These are phyloP conservation scores for Melangyna quadrimaculata DNA, from an alignment of 2,888 invertebrate genomes.

Conservation along the genomic window DNA sequence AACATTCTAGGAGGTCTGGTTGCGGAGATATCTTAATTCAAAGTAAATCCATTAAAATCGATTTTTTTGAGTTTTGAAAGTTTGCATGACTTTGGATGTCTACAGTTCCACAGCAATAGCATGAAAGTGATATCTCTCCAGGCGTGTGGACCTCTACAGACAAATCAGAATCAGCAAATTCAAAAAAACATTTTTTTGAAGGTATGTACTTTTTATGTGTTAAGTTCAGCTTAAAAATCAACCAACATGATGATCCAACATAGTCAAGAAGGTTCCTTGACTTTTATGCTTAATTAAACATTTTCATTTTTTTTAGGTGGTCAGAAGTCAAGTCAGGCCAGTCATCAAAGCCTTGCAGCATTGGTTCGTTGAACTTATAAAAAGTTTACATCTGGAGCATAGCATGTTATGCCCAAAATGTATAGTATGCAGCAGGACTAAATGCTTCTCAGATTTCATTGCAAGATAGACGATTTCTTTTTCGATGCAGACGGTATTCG, in stretches of 20 bases:
- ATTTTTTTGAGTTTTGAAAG: no score
- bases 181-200: background rate
- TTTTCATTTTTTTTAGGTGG: background rate
- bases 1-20: no score
- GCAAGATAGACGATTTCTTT: background rate
- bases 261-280: background rate
- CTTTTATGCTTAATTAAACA: background rate
- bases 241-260: background rate
- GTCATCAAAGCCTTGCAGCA: background rate
- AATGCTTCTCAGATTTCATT: background rate
- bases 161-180: background rate
- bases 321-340: background rate
- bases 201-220: background rate
- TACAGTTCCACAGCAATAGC: no score
- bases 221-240: background rate
- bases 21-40: no score
- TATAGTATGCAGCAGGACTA: background rate
- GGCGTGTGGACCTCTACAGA: background rate
- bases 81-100: no score
- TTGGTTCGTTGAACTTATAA: constrained; percentile 2
- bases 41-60: no score
- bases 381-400: background rate
- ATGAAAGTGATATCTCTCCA: background rate
- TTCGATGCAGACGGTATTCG: background rate
- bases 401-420: background rate